Evolutionary conservation across 2,113 vertebrate species (phyloP).

Genomic region (Phasianus colchicus): DNA sequence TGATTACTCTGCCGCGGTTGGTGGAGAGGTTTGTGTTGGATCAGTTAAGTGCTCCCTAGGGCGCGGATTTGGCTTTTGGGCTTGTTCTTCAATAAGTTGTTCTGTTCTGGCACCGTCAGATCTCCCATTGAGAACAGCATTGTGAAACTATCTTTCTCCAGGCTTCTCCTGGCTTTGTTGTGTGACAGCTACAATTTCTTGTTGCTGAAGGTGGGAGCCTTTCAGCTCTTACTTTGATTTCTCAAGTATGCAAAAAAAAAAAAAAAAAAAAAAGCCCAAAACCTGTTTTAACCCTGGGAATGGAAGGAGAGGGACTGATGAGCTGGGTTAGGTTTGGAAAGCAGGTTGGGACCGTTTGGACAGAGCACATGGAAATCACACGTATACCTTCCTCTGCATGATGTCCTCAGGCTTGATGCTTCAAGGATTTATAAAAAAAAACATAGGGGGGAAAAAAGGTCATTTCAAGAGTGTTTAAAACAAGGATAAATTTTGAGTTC

Average conservation of each 20-base stretch:
- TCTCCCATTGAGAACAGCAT: rapidly evolving
- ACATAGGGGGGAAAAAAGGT: neutral
- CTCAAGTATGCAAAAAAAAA: neutral
- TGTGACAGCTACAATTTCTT: neutral
- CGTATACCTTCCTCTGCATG: rapidly evolving
- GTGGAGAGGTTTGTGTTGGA: neutral
- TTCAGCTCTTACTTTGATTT: neutral
- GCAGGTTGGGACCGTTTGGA: neutral
- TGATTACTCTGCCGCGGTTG: neutral
- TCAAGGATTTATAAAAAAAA: neutral
- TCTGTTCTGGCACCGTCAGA: too few species aligned
- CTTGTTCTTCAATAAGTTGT: neutral
- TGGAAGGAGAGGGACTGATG: neutral
- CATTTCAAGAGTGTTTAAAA: neutral
- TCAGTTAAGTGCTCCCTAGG: neutral
- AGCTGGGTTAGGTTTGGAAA: neutral
- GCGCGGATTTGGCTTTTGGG: neutral
- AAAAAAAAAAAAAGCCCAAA: neutral
- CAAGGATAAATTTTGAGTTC: neutral
- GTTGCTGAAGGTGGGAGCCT: rapidly evolving
- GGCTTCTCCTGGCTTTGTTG: neutral
- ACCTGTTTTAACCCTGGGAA: neutral
- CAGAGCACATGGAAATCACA: neutral
- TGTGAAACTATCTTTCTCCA: rapidly evolving
- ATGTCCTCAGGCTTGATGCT: neutral